Base-by-base conservation (phyloP, 2,797 vertebrate species). In the Malacoctenus gilli region DNA sequence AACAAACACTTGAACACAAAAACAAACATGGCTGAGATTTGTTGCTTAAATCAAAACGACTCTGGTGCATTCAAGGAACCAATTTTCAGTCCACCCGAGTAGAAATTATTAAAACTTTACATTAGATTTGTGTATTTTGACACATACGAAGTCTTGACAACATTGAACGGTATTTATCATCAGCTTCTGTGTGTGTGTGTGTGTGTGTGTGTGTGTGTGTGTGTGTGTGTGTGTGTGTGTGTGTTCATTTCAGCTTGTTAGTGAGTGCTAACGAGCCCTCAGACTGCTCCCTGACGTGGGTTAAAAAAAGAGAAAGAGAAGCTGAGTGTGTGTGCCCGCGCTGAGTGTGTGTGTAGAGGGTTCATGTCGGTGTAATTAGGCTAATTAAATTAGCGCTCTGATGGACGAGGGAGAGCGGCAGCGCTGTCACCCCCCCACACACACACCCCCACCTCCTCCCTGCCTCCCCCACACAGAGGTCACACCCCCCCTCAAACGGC, bases 351-450 rank as follows among this genome's bases (percentile, higher is more conserved):
- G 59, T 35, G 49, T 19, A 5, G 37, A 44, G 55, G 61, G 49
- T 65, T 68, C 74, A 67, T 56, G 79, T 77, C 50, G 40, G n/a
- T 64, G 79, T 88, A 90, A 91, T 91, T 90, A 91, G 83, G 86
- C 87, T 92, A 93, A 93, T 92, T 92, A 90, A 91, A 93, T 90
- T 89, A 92, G 85, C 22, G 55, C 36, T 34, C 85, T 89, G 89
- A 92, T 90, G 89, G 89, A 90, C 82, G 80, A 89, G 83, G 75
- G 89, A 83, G 84, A 79, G 25, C 25, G 12, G 53, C 71, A 44
- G 67, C 42, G 53, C 83, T 86, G 86, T 90, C 89, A 87, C 61
- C 62, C 74, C 21, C 25, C 19, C 34, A 32, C 49, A 38, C 89
- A 87, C 61, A 59, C 74, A 19, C 25, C 19, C 34, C 36, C 49